These are phyloP conservation scores for Montipora cactus DNA, from an alignment of 64 coral and sea anemone genomes.

Conservation along the genomic window DNA sequence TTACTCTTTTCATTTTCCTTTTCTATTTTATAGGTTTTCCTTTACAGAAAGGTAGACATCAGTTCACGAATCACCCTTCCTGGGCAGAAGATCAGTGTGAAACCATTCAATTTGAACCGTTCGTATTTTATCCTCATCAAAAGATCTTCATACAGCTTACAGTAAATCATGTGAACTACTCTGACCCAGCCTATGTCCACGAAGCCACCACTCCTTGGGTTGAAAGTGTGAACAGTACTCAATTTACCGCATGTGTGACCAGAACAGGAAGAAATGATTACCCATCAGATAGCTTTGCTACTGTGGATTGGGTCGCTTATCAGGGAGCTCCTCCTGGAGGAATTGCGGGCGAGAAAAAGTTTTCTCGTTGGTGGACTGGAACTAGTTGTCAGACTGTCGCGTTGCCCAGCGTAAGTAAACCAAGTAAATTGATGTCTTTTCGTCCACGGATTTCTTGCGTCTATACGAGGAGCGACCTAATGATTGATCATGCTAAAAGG, in stretches of 20 bases:
- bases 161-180: conserved; percentile 58
- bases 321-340: conserved; percentile 40
- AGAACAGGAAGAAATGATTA: conserved; percentile 58
- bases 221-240: conserved; percentile 63
- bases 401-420: not conserved
- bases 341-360: conserved; percentile 4
- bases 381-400: conserved; percentile 17
- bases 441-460: too few species aligned
- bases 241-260: conserved; percentile 68
- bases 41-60: conserved; percentile 38
- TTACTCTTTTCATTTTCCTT: too few species aligned
- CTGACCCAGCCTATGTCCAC: conserved; percentile 33
- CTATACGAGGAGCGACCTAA: too few species aligned
- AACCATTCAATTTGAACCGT: conserved; percentile 33
- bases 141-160: conserved; percentile 63
- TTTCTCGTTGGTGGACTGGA: conserved; percentile 40
- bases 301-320: conserved; percentile 72
- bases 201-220: conserved; percentile 71
- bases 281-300: conserved; percentile 25
- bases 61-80: not conserved
- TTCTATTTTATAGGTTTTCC: conserved; percentile 47
- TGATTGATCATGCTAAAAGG: too few species aligned
- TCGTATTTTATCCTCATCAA: conserved; percentile 70
- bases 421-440: too few species aligned
- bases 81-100: conserved; percentile 33